These are phyloP conservation scores for Polydrusus tereticollis DNA, from an alignment of 2,888 invertebrate genomes.

Conservation along the genomic window DNA sequence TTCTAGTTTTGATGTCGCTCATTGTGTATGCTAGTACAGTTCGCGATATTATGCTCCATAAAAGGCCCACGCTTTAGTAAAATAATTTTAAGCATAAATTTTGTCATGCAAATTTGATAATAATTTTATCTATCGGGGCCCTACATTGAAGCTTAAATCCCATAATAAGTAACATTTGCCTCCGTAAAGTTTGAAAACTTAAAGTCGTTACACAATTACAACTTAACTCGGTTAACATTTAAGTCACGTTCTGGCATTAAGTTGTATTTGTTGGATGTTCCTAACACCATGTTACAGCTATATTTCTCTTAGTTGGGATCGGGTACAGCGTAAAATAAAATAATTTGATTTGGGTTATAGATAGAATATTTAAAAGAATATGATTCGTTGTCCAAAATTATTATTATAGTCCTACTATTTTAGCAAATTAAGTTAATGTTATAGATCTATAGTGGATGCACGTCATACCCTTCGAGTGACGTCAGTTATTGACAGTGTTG, in stretches of 20 bases:
- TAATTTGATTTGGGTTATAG: neutral
- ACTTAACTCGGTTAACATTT: neutral
- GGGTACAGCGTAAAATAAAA: neutral
- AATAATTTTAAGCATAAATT: neutral
- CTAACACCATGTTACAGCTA: neutral
- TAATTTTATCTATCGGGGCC: neutral
- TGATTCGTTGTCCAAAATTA: no score
- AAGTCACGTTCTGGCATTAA: conserved; percentile 2
- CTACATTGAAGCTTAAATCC: neutral
- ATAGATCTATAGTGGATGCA: no score
- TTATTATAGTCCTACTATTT: no score
- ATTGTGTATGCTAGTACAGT: no score
- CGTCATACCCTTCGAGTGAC: no score
- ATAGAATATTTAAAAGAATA: no score
- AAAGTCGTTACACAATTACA: conserved; percentile 7
- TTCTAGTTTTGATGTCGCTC: no score
- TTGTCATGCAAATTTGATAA: neutral
- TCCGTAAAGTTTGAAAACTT: neutral
- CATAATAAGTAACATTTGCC: neutral
- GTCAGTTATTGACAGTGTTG: no score
- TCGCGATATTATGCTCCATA: neutral
- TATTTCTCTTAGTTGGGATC: neutral
- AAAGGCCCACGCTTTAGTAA: neutral
- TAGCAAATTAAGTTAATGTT: no score
- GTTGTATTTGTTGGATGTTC: neutral